phyloP scores from a whole-genome alignment of 2,888 invertebrate genomes.

The Dendrolimus pini region DNA sequence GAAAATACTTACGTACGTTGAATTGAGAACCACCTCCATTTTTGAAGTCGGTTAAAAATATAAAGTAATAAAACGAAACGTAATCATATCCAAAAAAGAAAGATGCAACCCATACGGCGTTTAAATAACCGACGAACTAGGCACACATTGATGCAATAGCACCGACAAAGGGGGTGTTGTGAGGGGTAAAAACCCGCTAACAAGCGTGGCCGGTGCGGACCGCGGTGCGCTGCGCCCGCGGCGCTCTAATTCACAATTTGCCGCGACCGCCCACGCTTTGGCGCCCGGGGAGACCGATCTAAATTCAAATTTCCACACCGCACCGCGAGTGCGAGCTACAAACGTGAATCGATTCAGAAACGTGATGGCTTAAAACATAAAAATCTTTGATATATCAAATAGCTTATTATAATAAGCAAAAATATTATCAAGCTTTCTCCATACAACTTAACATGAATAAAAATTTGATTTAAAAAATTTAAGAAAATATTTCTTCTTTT shows the following conservation, averaged over 20 bases:
- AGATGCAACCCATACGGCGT: slow-evolving; percentile 33
- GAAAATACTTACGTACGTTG: too few relatives aligned
- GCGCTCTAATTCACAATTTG: slow-evolving; percentile 66
- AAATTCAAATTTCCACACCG: slow-evolving; percentile 64
- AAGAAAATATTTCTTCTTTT: too few relatives aligned
- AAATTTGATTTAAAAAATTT: too few relatives aligned
- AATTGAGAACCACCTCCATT: too few relatives aligned
- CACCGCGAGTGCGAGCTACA: slow-evolving; percentile 28
- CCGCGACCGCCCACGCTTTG: slow-evolving; percentile 43
- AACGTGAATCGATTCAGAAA: slow-evolving; percentile 53
- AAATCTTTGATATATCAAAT: too few relatives aligned
- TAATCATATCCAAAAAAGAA: slow-evolving; percentile 9
- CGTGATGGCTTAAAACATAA: slow-evolving; percentile 12
- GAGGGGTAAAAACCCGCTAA: slow-evolving; percentile 67
- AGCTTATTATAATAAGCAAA: too few relatives aligned
- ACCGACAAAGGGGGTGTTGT: slow-evolving; percentile 65
- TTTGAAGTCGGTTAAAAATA: too few relatives aligned
- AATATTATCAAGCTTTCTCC: too few relatives aligned
- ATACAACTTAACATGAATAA: too few relatives aligned
- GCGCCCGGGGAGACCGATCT: slow-evolving; percentile 54
- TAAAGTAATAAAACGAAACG: slow-evolving; percentile 14
- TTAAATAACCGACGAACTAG: slow-evolving; percentile 36
- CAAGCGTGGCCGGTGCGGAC: slow-evolving; percentile 33
- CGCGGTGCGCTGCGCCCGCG: slow-evolving; percentile 43
- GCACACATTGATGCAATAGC: slow-evolving; percentile 57